A percentile compares a stretch with the other conserved stretches of the same genome.
Evolutionary conservation across 1,140 invertebrate species (phyloP).

Genomic region (Diuraphis noxia): DNA sequence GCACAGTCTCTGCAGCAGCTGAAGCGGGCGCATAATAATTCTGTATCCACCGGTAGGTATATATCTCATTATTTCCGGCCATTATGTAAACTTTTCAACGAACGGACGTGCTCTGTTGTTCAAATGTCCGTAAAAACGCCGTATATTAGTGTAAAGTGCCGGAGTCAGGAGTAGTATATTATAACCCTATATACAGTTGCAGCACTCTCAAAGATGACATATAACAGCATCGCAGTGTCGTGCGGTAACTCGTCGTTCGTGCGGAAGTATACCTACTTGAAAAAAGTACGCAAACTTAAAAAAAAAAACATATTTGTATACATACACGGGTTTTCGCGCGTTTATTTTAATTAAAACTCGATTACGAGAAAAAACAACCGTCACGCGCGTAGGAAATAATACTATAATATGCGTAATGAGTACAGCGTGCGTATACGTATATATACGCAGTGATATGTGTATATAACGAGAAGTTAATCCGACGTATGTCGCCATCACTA

Average conservation of each 20-base stretch:
- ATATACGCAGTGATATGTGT: background rate
- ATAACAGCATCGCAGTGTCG: background rate
- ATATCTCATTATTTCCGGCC: constrained; percentile 30
- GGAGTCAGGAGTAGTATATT: background rate
- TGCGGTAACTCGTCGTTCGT: background rate
- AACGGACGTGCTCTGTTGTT: background rate
- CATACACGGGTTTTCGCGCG: background rate
- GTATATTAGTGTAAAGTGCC: background rate
- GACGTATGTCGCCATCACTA: background rate
- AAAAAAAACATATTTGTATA: too few species aligned
- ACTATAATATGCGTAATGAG: background rate
- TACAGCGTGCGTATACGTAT: background rate
- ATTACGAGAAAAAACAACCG: background rate
- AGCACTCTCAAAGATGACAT: background rate
- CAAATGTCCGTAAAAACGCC: constrained; percentile 20
- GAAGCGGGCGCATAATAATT: background rate
- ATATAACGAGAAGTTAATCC: constrained; percentile 28
- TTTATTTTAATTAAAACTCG: background rate
- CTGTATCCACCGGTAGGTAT: background rate
- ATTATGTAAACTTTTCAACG: constrained; percentile 20
- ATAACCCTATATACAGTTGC: background rate
- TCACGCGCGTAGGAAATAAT: background rate
- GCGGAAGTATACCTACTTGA: background rate
- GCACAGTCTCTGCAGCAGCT: background rate
- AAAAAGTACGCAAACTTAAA: background rate